phyloP scores from a whole-genome alignment of 2,888 invertebrate genomes.

The Dinocampus coccinellae region DNA sequence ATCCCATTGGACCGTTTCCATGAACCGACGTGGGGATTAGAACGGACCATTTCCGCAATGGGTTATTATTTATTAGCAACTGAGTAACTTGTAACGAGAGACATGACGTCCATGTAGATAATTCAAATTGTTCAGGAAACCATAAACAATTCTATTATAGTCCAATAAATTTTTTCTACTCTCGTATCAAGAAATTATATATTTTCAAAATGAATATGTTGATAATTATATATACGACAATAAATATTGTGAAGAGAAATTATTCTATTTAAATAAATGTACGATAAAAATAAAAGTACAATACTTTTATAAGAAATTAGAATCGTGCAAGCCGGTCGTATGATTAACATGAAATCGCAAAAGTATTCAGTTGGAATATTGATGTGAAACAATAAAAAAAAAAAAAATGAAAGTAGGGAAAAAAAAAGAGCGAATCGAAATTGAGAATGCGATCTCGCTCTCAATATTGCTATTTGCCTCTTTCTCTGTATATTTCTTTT shows the following conservation, averaged over 20 bases:
- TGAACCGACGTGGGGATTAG: slow-evolving; percentile 37
- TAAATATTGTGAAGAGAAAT: neutral
- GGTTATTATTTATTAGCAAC: slow-evolving; percentile 39
- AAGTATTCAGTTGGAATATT: slow-evolving; percentile 26
- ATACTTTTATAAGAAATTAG: slow-evolving; percentile 15
- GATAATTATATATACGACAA: neutral
- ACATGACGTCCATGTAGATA: slow-evolving; percentile 26
- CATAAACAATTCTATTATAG: slow-evolving; percentile 8
- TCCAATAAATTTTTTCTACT: neutral
- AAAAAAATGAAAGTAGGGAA: slow-evolving; percentile 11
- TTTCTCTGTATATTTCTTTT: neutral
- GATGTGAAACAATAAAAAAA: slow-evolving; percentile 29
- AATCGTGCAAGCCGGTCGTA: slow-evolving; percentile 32
- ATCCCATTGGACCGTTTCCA: slow-evolving; percentile 38
- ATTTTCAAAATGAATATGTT: neutral
- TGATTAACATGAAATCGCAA: slow-evolving; percentile 27
- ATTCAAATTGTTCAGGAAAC: slow-evolving; percentile 30
- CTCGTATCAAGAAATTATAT: neutral
- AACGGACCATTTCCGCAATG: slow-evolving; percentile 39
- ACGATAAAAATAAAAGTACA: neutral
- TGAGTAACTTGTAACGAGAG: slow-evolving; percentile 18
- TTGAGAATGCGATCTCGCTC: slow-evolving; percentile 39
- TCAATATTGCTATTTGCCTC: slow-evolving; percentile 36
- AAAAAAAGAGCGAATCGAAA: slow-evolving; percentile 36
- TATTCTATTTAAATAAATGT: neutral